Evolutionary conservation across 2,113 vertebrate species (phyloP).

Genomic region (Lichenostomus cassidix): DNA sequence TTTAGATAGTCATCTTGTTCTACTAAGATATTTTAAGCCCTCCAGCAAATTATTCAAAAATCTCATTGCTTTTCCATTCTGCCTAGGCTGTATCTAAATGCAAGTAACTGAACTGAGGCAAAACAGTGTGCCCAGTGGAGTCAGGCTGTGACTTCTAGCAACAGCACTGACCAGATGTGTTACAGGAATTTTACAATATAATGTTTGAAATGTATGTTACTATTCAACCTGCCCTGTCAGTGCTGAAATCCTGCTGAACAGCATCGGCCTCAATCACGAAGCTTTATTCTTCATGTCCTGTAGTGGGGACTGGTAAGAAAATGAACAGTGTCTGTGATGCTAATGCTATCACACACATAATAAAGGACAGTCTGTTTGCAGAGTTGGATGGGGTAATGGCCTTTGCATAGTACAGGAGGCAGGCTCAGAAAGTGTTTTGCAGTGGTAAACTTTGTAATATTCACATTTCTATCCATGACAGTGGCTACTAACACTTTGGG

Average conservation of each 20-base stretch:
- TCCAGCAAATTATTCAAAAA: constrained; percentile 66
- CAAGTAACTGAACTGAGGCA: constrained; percentile 44
- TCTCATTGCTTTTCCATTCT: constrained; percentile 42
- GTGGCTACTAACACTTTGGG: neutral
- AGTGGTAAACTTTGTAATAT: neutral
- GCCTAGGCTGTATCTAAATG: constrained; percentile 48
- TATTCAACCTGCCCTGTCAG: constrained; percentile 28
- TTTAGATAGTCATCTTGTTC: constrained; percentile 52
- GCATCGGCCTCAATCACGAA: neutral
- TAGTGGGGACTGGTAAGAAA: constrained; percentile 22
- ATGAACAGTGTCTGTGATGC: constrained; percentile 15
- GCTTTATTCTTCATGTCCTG: constrained; percentile 23
- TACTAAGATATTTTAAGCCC: constrained; percentile 66
- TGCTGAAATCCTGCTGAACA: neutral
- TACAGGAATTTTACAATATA: constrained; percentile 54
- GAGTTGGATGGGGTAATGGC: neutral
- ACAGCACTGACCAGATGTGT: constrained; percentile 47
- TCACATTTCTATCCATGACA: neutral
- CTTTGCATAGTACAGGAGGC: neutral
- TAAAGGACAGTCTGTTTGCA: constrained; percentile 17
- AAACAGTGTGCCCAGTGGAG: constrained; percentile 40
- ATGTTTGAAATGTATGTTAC: constrained; percentile 6
- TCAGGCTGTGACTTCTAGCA: constrained; percentile 27
- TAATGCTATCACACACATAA: constrained; percentile 25
- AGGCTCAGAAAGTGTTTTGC: neutral